These are phyloP conservation scores for Thumatha senex DNA, from an alignment of 2,888 invertebrate genomes.

Conservation along the genomic window DNA sequence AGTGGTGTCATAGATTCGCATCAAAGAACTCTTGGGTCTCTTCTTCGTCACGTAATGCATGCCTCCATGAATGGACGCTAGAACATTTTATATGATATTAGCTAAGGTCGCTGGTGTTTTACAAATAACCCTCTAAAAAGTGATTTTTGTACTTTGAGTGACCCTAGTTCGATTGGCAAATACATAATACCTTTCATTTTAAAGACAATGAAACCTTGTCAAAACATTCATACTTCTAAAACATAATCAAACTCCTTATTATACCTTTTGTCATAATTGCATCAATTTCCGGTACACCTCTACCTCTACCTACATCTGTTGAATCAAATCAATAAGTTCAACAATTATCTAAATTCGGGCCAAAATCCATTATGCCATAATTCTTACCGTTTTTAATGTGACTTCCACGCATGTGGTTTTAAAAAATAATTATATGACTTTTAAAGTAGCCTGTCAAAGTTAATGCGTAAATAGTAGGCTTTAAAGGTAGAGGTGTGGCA, in stretches of 20 bases:
- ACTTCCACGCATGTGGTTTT: slow-evolving; percentile 63
- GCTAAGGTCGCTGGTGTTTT: too few species aligned
- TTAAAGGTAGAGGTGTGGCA: slow-evolving; percentile 49
- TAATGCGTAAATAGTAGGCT: slow-evolving; percentile 81
- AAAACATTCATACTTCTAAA: slow-evolving; percentile 2
- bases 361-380: slow-evolving; percentile 66
- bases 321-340: slow-evolving; percentile 56
- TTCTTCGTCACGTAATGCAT: too few species aligned
- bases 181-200: too few species aligned
- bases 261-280: slow-evolving; percentile 24
- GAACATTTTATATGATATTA: too few species aligned
- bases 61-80: too few species aligned
- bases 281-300: slow-evolving; percentile 43
- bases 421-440: slow-evolving; percentile 74
- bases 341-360: slow-evolving; percentile 60
- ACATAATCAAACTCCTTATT: slow-evolving; percentile 1
- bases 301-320: slow-evolving; percentile 59
- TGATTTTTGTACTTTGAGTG: too few species aligned
- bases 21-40: too few species aligned
- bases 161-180: too few species aligned
- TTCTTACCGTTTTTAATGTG: slow-evolving; percentile 47
- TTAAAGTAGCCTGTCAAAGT: slow-evolving; percentile 76
- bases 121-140: too few species aligned
- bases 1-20: too few species aligned
- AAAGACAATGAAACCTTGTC: not conserved